Percentiles rank a stretch among this genome's conserved stretches.
Evolutionary conservation across 53 echinoderm and acorn worm genomes (phyloP).

Genomic region (Paelopatides confundens): DNA sequence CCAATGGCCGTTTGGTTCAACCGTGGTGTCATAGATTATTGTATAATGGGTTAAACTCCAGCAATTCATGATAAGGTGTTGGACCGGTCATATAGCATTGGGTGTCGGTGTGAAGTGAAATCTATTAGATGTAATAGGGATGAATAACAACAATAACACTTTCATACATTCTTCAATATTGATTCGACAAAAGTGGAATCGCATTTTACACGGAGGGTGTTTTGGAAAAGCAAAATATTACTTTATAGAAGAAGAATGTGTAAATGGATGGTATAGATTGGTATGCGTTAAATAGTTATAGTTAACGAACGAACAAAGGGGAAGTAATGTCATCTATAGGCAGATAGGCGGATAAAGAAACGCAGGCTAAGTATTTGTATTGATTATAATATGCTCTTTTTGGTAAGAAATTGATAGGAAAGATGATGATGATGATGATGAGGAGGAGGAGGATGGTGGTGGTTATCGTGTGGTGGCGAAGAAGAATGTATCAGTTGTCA

Average conservation of each 20-base stretch:
- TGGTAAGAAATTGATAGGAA: too few species aligned
- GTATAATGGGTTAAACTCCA: neutral
- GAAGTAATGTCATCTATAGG: too few species aligned
- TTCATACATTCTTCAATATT: neutral
- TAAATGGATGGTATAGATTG: too few species aligned
- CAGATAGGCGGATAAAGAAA: too few species aligned
- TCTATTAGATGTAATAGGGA: neutral
- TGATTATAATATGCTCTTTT: too few species aligned
- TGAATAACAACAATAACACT: constrained; percentile 9
- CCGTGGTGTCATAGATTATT: constrained; percentile 13
- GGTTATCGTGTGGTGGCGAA: too few species aligned
- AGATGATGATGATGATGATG: too few species aligned
- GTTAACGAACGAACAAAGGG: too few species aligned
- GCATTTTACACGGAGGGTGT: neutral
- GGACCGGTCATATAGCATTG: neutral
- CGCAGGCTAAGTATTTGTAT: too few species aligned
- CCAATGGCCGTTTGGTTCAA: constrained; percentile 27
- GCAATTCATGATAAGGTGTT: constrained; percentile 10
- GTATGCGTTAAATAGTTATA: too few species aligned
- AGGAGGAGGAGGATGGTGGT: too few species aligned
- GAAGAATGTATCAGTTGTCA: too few species aligned
- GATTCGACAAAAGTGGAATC: constrained; percentile 1
- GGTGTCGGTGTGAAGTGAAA: constrained; percentile 11
- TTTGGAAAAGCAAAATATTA: neutral
- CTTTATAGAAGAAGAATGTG: neutral